phyloP scores from a whole-genome alignment of 2,113 vertebrate species.

The Geococcyx californianus region DNA sequence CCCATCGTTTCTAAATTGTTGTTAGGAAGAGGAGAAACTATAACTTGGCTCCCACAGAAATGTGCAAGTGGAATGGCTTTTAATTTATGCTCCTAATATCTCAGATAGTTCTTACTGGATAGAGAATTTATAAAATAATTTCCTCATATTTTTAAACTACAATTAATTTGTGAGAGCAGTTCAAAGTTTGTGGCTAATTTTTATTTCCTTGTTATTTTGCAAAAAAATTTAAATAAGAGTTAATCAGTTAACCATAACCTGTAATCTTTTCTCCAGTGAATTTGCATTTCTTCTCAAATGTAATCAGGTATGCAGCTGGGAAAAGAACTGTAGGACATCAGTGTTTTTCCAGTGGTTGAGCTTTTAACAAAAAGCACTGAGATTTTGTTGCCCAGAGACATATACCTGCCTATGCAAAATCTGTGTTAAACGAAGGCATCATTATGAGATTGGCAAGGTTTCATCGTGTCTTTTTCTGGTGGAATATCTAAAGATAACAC shows the following conservation, averaged over 20 bases:
- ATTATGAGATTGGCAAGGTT: background rate
- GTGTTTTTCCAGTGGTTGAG: conserved; percentile 16
- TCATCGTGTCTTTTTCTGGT: background rate
- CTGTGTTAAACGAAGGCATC: background rate
- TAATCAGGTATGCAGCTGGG: background rate
- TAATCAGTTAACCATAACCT: background rate
- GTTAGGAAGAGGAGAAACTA: background rate
- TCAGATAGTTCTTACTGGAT: background rate
- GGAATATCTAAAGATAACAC: background rate
- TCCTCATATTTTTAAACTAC: background rate
- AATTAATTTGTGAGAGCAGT: background rate
- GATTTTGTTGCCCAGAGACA: background rate
- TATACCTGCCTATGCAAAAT: background rate
- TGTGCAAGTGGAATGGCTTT: background rate
- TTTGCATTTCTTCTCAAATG: conserved; percentile 11
- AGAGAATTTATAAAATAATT: background rate
- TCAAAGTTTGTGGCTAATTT: background rate
- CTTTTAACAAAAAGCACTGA: background rate
- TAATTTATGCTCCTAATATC: background rate
- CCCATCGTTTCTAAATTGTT: background rate
- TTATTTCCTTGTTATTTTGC: background rate
- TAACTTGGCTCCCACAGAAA: background rate
- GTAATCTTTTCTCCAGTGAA: background rate
- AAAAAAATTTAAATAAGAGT: background rate
- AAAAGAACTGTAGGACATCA: background rate